Evolutionary conservation across 2,888 invertebrate genomes (phyloP).

Genomic region (Synergus japonicus): DNA sequence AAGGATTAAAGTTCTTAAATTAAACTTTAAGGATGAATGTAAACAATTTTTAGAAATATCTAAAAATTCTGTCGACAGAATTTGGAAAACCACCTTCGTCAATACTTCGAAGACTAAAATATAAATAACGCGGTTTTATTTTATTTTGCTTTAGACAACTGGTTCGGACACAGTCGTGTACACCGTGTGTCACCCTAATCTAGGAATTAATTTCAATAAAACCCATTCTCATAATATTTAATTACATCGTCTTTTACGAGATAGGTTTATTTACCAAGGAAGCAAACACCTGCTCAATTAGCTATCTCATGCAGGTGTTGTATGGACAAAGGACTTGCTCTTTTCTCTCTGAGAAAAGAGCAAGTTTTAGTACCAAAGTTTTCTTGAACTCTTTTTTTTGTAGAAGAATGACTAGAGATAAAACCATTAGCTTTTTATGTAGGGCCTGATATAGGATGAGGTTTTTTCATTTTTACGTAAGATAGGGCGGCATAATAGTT

Average conservation of each 20-base stretch:
- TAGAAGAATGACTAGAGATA: background rate
- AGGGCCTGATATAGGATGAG: too few species aligned
- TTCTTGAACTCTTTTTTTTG: conserved; percentile 4
- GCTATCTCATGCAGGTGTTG: conserved; percentile 37
- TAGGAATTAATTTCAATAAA: background rate
- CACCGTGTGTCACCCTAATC: background rate
- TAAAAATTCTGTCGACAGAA: too few species aligned
- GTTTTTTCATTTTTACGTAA: too few species aligned
- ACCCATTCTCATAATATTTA: conserved; percentile 6
- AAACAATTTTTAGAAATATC: too few species aligned
- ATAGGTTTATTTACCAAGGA: conserved; percentile 21
- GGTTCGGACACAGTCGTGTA: too few species aligned
- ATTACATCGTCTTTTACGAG: conserved; percentile 30
- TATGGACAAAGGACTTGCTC: conserved; percentile 33
- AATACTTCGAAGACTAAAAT: too few species aligned
- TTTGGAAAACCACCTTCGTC: too few species aligned
- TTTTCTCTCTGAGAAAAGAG: conserved; percentile 16
- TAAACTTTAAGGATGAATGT: too few species aligned
- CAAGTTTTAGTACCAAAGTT: conserved; percentile 27
- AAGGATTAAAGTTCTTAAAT: too few species aligned
- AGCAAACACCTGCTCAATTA: conserved; percentile 37
- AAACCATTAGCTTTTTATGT: background rate
- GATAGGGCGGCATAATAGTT: too few species aligned
- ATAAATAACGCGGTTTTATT: too few species aligned
- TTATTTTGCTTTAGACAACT: too few species aligned